Conservation (phyloP, 2,113 vertebrate genomes). For the Natator depressus region DNA sequence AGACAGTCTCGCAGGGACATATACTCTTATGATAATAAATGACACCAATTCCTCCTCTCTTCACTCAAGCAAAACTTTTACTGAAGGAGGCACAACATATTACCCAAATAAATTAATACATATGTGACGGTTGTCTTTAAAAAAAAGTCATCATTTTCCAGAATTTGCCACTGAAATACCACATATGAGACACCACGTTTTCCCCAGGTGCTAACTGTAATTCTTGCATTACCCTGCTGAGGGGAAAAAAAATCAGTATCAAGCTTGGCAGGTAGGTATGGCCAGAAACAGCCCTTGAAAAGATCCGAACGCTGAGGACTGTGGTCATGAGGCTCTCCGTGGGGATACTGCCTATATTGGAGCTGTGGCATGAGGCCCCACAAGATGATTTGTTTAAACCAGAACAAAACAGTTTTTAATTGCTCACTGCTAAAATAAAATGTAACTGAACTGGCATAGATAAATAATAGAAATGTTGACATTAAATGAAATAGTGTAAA, state of each 20-base stretch:
- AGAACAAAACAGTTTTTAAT: neutral
- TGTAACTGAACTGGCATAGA: neutral
- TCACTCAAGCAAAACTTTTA: neutral
- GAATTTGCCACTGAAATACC: neutral
- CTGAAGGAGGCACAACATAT: neutral
- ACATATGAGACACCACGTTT: accelerated
- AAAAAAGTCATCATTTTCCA: neutral
- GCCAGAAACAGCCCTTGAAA: neutral
- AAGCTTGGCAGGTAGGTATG: neutral
- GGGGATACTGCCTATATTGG: neutral
- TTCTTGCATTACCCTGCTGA: neutral
- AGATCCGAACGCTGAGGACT: neutral
- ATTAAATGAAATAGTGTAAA: accelerated
- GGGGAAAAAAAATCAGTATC: neutral
- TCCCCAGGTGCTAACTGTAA: neutral
- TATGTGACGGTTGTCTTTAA: neutral
- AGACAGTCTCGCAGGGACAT: neutral
- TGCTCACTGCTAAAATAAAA: neutral
- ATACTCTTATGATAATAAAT: neutral
- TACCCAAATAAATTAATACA: neutral
- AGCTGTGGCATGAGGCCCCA: neutral
- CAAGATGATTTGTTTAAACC: neutral
- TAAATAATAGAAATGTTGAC: neutral
- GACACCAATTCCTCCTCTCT: neutral
- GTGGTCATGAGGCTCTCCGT: accelerated